Percentiles rank a stretch among this genome's conserved stretches.
Evolutionary conservation across 2,888 invertebrate genomes (phyloP).

Genomic region (Micoletzkya japonica): DNA sequence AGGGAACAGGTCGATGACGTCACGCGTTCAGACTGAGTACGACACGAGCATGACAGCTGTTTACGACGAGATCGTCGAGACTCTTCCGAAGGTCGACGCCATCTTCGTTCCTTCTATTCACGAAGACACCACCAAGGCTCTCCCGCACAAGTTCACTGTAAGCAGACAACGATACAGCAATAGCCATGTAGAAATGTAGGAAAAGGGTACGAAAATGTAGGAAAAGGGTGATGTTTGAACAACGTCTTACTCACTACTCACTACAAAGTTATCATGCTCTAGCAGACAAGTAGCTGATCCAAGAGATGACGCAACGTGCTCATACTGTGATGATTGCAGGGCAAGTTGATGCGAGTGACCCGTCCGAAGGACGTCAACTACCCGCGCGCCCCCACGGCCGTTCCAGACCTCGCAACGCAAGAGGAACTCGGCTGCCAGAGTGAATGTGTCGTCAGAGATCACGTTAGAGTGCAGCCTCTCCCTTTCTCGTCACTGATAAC

Average conservation of each 20-base stretch:
- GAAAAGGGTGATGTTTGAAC: neutral
- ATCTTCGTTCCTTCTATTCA: conserved; percentile 27
- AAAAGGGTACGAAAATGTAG: neutral
- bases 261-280: neutral
- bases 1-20: neutral
- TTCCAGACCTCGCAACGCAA: conserved; percentile 24
- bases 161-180: neutral
- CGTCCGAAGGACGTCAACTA: conserved; percentile 29
- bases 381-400: conserved; percentile 26
- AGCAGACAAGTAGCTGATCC: neutral
- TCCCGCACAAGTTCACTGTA: conserved; percentile 24
- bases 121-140: conserved; percentile 23
- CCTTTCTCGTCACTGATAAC: no score
- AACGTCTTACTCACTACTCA: neutral
- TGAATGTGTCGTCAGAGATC: conserved; percentile 22
- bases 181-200: neutral
- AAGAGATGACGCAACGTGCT: neutral
- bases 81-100: conserved; percentile 25
- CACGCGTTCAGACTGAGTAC: conserved; percentile 19
- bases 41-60: conserved; percentile 9
- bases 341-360: conserved; percentile 25
- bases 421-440: conserved; percentile 24
- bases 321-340: conserved; percentile 10
- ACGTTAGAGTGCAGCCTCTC: no score
- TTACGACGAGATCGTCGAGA: conserved; percentile 23